A percentile compares a stretch with the other conserved stretches of the same genome.
Evolutionary conservation across 2,888 invertebrate species (phyloP).

Genomic region (Limnephilus rhombicus): DNA sequence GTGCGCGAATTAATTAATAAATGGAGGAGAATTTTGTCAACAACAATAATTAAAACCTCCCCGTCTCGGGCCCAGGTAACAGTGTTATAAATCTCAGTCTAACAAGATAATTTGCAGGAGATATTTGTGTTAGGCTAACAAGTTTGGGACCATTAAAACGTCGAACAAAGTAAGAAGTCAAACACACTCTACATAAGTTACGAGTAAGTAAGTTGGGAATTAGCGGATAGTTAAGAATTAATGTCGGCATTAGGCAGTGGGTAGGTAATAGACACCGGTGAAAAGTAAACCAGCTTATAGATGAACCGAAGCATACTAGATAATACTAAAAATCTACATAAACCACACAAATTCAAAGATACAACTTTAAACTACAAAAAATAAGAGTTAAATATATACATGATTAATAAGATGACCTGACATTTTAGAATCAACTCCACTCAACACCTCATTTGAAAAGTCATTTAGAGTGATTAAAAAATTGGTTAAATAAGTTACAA

Average conservation of each 20-base stretch:
- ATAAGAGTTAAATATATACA: too few species aligned
- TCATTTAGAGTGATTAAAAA: too few species aligned
- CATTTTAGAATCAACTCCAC: too few species aligned
- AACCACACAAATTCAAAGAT: background rate
- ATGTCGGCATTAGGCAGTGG: slow-evolving; percentile 12
- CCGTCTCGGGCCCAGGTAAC: background rate
- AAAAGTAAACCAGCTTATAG: background rate
- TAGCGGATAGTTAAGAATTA: slow-evolving; percentile 39
- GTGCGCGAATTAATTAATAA: background rate
- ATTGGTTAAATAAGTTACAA: too few species aligned
- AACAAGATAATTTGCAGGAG: slow-evolving; percentile 15
- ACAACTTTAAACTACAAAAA: too few species aligned
- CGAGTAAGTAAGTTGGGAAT: slow-evolving; percentile 22
- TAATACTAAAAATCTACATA: background rate
- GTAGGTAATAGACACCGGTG: background rate
- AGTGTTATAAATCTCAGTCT: slow-evolving; percentile 3
- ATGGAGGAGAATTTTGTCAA: background rate
- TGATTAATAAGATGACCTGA: too few species aligned
- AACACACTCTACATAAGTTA: slow-evolving; percentile 32
- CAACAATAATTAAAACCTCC: background rate
- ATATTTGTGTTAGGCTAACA: slow-evolving; percentile 22
- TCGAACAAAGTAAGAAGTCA: slow-evolving; percentile 49
- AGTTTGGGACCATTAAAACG: slow-evolving; percentile 39
- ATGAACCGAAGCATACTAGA: background rate
- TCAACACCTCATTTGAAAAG: too few species aligned